Percentiles rank a stretch among this genome's conserved stretches.
phyloP scores from a whole-genome alignment of 2,888 invertebrate species.

The Noctua janthe region DNA sequence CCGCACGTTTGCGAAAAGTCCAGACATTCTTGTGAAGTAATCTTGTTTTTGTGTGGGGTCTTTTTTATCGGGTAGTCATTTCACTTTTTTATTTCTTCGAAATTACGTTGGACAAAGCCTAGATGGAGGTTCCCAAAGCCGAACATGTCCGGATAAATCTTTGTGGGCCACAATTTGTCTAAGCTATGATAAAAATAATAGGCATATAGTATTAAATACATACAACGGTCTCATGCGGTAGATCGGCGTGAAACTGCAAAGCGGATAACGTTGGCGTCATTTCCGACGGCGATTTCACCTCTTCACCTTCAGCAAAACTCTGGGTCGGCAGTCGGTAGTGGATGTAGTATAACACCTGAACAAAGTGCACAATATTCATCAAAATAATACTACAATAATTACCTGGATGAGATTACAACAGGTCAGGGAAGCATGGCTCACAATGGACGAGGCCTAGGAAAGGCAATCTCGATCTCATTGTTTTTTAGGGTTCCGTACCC shows the following conservation, averaged over 20 bases:
- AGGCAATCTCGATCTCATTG: background rate
- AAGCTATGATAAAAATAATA: background rate
- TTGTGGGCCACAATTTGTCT: background rate
- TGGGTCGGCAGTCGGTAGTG: slow-evolving; percentile 93
- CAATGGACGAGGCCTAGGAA: background rate
- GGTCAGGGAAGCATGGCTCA: background rate
- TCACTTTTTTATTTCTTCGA: background rate
- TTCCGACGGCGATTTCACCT: slow-evolving; percentile 89
- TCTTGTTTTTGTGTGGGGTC: too few relatives aligned
- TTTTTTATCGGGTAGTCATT: background rate
- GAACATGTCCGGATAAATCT: background rate
- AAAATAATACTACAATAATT: background rate
- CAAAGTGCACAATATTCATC: background rate
- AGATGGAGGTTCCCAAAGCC: background rate
- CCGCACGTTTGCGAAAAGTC: background rate
- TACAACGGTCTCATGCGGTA: slow-evolving; percentile 94
- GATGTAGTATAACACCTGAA: slow-evolving; percentile 94
- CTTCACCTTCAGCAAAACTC: slow-evolving; percentile 92
- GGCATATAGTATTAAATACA: slow-evolving; percentile 31
- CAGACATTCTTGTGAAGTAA: background rate
- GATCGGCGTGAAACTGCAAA: slow-evolving; percentile 95
- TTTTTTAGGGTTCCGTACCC: background rate
- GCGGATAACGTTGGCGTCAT: slow-evolving; percentile 93
- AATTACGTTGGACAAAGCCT: background rate
- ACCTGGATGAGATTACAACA: background rate